Evolutionary conservation across 2,888 invertebrate species (phyloP).

Genomic region (Julus scanicus): DNA sequence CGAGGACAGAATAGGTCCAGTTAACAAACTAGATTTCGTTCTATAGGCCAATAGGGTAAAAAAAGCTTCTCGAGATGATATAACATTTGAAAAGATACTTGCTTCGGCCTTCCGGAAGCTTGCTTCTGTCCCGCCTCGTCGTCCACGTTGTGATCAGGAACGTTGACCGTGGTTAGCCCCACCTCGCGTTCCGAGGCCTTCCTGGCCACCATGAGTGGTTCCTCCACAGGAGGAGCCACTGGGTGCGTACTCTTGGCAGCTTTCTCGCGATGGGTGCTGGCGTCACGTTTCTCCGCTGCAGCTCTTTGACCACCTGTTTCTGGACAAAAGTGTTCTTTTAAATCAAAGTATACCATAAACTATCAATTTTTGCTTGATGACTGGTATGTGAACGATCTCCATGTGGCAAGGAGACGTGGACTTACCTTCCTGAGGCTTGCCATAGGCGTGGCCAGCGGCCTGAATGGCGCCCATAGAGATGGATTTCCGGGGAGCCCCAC

Average conservation of each 20-base stretch:
- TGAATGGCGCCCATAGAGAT: conserved; percentile 88
- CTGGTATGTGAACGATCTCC: no score
- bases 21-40: no score
- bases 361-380: no score
- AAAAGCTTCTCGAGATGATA: no score
- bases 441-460: conserved; percentile 64
- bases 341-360: no score
- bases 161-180: neutral
- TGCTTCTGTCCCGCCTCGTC: neutral
- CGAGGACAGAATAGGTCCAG: no score
- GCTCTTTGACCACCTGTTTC: no score
- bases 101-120: conserved; percentile 43
- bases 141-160: neutral
- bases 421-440: conserved; percentile 20
- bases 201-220: conserved; percentile 24
- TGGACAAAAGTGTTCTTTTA: no score
- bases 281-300: no score
- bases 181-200: conserved; percentile 16
- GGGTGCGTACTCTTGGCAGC: no score
- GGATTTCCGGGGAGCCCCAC: conserved; percentile 78
- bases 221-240: conserved; percentile 22
- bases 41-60: no score
- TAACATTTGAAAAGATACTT: neutral
- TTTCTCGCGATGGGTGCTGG: no score
- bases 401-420: neutral